Evolutionary conservation across 2,113 vertebrate species (phyloP).

Genomic region (Diadophis punctatus): DNA sequence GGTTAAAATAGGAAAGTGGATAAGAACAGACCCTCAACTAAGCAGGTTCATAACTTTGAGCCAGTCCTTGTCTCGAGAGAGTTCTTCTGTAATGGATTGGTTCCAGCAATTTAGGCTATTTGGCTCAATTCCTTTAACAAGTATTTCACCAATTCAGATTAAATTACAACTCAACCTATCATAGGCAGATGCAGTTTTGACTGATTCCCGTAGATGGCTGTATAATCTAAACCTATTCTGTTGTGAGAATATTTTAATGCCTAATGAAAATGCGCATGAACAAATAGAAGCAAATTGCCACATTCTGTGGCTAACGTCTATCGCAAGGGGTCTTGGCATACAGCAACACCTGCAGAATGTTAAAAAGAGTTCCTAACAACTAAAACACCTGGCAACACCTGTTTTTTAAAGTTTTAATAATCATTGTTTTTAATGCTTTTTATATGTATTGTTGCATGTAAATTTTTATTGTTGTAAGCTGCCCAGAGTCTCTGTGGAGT

Average conservation of each 20-base stretch:
- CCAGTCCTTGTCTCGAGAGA: not conserved
- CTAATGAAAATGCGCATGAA: not conserved
- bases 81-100: conserved; percentile 18
- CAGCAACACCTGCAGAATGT: no score
- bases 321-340: not conserved
- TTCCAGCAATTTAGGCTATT: conserved; percentile 23
- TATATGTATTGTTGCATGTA: no score
- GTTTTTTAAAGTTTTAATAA: no score
- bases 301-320: not conserved
- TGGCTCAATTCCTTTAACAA: conserved; percentile 15
- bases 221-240: conserved; percentile 60
- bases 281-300: not conserved
- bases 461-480: no score
- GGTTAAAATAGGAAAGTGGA: not conserved
- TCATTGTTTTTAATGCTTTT: no score
- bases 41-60: not conserved
- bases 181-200: conserved; percentile 38
- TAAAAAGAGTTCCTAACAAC: not conserved
- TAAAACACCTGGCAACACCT: not conserved
- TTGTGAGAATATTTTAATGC: not conserved
- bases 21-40: not conserved
- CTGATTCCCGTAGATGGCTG: conserved; percentile 74
- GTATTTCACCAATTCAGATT: not conserved
- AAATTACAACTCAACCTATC: conserved; percentile 12
- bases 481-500: no score